Evolutionary conservation across 2,888 invertebrate species (phyloP).

Genomic region (Branchinecta sandiegonensis): DNA sequence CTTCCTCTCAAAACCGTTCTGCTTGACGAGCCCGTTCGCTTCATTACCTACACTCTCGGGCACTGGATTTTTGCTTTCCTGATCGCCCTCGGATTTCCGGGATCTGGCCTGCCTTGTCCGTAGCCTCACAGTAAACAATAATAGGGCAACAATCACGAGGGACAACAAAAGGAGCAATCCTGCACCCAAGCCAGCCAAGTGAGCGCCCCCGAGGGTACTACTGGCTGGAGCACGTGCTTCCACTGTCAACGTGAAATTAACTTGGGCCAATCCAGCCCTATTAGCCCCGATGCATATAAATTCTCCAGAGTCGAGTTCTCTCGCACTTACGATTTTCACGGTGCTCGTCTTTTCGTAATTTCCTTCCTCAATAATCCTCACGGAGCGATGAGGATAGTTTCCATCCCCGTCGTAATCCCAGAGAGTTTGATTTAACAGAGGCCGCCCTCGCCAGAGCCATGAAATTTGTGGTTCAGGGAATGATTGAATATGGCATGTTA

Average conservation of each 20-base stretch:
- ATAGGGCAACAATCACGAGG: conserved; percentile 35
- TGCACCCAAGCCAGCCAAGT: conserved; percentile 55
- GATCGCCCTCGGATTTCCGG: conserved; percentile 25
- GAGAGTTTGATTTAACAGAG: conserved; percentile 47
- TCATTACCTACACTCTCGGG: conserved; percentile 13
- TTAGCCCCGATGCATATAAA: conserved; percentile 83
- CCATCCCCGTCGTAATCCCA: conserved; percentile 23
- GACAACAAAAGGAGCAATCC: conserved; percentile 29
- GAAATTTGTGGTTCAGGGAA: conserved; percentile 62
- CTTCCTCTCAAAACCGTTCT: conserved; percentile 31
- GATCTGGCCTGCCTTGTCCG: conserved; percentile 23
- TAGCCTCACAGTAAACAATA: conserved; percentile 48
- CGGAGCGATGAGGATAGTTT: conserved; percentile 28
- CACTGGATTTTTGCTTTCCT: conserved; percentile 21
- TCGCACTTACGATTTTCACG: conserved; percentile 62
- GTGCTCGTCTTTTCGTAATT: conserved; percentile 58
- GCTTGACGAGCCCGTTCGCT: conserved; percentile 21
- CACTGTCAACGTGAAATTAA: conserved; percentile 74
- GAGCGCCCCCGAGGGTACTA: conserved; percentile 49
- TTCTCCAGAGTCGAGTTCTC: conserved; percentile 49
- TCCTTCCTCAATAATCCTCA: conserved; percentile 60
- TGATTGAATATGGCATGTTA: conserved; percentile 64
- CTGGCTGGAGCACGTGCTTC: conserved; percentile 63
- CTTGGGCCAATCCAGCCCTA: conserved; percentile 69
- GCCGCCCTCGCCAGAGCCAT: conserved; percentile 74